phyloP scores from a whole-genome alignment of 2,113 vertebrate species.

The Podilymbus podiceps region DNA sequence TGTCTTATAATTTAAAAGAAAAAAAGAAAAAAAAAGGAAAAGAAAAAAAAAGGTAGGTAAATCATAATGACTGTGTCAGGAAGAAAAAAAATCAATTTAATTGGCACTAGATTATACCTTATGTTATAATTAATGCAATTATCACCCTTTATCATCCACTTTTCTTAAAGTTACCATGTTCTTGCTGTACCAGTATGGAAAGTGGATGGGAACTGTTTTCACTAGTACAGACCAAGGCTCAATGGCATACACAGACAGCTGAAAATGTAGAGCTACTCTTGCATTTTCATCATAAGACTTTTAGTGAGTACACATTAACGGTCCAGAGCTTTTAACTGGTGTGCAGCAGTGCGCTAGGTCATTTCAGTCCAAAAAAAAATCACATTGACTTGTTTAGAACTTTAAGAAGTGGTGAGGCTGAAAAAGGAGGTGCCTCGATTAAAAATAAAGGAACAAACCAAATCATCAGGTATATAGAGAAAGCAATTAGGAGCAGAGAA shows the following conservation, averaged over 20 bases:
- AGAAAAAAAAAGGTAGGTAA: constrained; percentile 40
- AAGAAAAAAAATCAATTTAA: constrained; percentile 70
- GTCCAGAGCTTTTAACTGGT: constrained; percentile 58
- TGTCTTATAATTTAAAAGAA: constrained; percentile 28
- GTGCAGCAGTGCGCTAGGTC: constrained; percentile 43
- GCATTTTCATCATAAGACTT: constrained; percentile 54
- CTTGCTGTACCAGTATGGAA: constrained; percentile 49
- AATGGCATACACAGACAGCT: constrained; percentile 62
- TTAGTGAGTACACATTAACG: constrained; percentile 47
- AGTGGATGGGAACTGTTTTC: constrained; percentile 56
- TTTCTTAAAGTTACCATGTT: constrained; percentile 66
- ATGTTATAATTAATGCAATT: constrained; percentile 54
- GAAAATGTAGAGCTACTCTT: constrained; percentile 64
- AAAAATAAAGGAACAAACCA: constrained; percentile 74
- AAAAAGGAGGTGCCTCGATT: constrained; percentile 72
- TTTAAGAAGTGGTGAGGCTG: constrained; percentile 70
- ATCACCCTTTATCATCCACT: constrained; percentile 54
- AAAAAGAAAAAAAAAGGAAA: background rate
- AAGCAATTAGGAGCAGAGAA: constrained; percentile 74
- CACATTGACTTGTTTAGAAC: constrained; percentile 63
- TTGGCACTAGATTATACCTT: constrained; percentile 61
- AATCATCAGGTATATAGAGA: constrained; percentile 71
- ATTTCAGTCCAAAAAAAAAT: constrained; percentile 54
- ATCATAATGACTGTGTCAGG: constrained; percentile 62
- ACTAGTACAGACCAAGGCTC: constrained; percentile 60